Conservation (phyloP, 1,140 invertebrate species). For the Druon quercuslanigerum region DNA sequence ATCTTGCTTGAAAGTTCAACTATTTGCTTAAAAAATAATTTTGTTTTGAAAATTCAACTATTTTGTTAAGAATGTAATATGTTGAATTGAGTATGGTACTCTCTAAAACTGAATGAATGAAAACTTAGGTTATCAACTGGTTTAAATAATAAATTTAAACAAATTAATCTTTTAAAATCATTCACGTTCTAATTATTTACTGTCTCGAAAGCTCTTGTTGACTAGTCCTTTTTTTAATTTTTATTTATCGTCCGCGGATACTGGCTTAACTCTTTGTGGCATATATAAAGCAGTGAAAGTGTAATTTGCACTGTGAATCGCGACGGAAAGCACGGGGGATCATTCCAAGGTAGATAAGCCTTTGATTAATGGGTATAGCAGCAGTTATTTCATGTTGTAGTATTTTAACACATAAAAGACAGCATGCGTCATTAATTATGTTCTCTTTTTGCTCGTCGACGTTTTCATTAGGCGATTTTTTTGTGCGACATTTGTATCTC, state of each 20-base stretch:
- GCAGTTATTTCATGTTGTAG: conserved; percentile 31
- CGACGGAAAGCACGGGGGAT: conserved; percentile 32
- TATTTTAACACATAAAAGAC: conserved; percentile 32
- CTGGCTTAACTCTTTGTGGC: neutral
- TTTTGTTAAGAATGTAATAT: too few species aligned
- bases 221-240: neutral
- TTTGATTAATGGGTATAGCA: conserved; percentile 47
- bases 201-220: neutral
- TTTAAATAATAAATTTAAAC: too few species aligned
- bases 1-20: too few species aligned
- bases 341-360: conserved; percentile 37
- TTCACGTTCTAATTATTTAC: too few species aligned
- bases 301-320: conserved; percentile 34
- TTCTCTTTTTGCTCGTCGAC: conserved; percentile 3
- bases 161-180: too few species aligned
- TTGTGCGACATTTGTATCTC: neutral
- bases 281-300: conserved; percentile 33
- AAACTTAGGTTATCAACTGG: too few species aligned
- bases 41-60: too few species aligned
- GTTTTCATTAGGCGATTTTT: conserved; percentile 14
- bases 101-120: too few species aligned
- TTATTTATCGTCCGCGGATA: neutral
- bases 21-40: too few species aligned
- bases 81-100: too few species aligned
- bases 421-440: conserved; percentile 10